phyloP scores from a whole-genome alignment of 2,888 invertebrate genomes.

The Tenthredo distinguenda region DNA sequence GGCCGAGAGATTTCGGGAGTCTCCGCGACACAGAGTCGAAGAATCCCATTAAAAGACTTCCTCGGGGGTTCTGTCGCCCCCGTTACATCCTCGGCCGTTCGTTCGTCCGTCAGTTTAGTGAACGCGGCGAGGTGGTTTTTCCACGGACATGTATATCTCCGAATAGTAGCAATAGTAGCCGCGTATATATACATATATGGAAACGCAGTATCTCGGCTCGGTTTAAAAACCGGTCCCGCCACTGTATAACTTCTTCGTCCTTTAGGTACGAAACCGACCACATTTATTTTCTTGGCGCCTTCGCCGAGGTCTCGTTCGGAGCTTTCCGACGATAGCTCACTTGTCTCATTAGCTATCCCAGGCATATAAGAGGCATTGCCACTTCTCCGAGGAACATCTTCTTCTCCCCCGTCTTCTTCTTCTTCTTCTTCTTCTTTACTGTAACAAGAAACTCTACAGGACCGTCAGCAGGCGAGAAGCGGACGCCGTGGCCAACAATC shows the following conservation, averaged over 20 bases:
- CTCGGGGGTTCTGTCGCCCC: not conserved
- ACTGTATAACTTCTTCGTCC: constrained; percentile 45
- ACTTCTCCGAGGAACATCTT: constrained; percentile 39
- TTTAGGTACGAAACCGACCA: constrained; percentile 53
- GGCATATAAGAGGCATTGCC: constrained; percentile 45
- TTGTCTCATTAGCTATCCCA: constrained; percentile 51
- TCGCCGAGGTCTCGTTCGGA: constrained; percentile 49
- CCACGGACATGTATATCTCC: constrained; percentile 9
- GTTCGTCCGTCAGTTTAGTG: not conserved
- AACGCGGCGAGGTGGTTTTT: constrained; percentile 12
- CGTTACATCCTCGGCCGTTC: not conserved
- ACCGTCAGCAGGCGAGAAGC: not conserved
- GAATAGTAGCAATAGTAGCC: constrained; percentile 46
- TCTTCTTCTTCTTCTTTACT: constrained; percentile 23
- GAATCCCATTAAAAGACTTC: no score
- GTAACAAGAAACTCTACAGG: constrained; percentile 28
- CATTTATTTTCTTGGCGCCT: constrained; percentile 58
- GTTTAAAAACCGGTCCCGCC: constrained; percentile 48
- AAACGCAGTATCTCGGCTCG: not conserved
- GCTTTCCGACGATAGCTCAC: constrained; percentile 52
- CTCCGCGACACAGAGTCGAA: not conserved
- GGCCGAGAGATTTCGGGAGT: not conserved
- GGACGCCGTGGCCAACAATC: not conserved
- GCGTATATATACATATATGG: not conserved
- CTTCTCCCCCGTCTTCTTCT: constrained; percentile 18